Evolutionary conservation across 2,888 invertebrate species (phyloP).

Genomic region (Synanthedon andrenaeformis): DNA sequence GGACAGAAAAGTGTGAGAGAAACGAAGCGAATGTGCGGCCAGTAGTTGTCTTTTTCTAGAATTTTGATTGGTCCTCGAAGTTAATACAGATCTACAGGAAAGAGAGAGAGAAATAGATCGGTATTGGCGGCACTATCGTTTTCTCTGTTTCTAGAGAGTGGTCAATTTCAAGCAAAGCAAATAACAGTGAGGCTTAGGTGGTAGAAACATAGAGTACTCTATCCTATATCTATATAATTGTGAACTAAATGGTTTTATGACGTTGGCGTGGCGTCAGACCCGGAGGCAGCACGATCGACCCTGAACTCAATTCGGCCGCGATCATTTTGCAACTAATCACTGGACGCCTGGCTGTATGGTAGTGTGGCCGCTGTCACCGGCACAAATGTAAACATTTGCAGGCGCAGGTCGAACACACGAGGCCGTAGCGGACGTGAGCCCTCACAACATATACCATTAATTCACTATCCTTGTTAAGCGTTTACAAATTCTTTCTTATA

Average conservation of each 20-base stretch:
- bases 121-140: no score
- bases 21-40: no score
- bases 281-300: constrained; percentile 62
- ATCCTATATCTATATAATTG: neutral
- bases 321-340: constrained; percentile 67
- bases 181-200: neutral
- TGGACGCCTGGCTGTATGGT: constrained; percentile 30
- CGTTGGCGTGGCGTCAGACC: constrained; percentile 47
- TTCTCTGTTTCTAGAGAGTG: no score
- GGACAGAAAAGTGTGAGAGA: no score
- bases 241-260: neutral
- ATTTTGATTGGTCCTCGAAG: no score
- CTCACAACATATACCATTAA: constrained; percentile 25
- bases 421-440: constrained; percentile 51
- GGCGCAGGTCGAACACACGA: constrained; percentile 52
- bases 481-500: constrained; percentile 12
- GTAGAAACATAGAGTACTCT: neutral
- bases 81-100: no score
- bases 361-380: constrained; percentile 35
- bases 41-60: no score
- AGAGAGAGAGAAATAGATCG: no score
- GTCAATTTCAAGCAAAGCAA: no score
- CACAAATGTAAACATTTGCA: constrained; percentile 69
- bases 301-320: constrained; percentile 64
- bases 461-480: constrained; percentile 28